Evolutionary conservation across 2,797 vertebrate species (phyloP).

Genomic region (Danio aesculapii): DNA sequence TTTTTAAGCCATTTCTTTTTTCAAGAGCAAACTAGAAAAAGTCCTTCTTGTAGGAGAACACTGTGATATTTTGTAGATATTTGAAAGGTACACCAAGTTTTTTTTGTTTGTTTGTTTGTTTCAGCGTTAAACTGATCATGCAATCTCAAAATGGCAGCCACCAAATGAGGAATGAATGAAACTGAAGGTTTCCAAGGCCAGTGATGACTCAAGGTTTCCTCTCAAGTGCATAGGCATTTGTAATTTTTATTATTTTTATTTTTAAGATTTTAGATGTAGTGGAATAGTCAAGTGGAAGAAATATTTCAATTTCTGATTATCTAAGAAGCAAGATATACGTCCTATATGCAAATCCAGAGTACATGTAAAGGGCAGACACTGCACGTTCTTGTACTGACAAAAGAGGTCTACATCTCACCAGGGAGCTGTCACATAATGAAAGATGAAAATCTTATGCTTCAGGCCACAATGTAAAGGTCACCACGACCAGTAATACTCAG

Average conservation of each 20-base stretch:
- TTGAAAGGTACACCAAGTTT: not conserved
- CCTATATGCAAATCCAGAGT: not conserved
- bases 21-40: not conserved
- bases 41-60: not conserved
- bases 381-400: conserved; percentile 27
- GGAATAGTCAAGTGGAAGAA: not conserved
- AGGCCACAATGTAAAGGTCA: conserved; percentile 56
- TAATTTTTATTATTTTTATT: not conserved
- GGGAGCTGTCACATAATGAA: conserved; percentile 49
- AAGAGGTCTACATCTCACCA: conserved; percentile 31
- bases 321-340: not conserved
- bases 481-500: conserved; percentile 33
- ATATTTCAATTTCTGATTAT: not conserved
- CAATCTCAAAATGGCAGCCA: not conserved
- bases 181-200: not conserved
- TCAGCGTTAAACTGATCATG: not conserved
- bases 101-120: not conserved
- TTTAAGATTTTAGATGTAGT: not conserved
- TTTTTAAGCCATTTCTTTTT: not conserved
- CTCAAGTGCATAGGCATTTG: not conserved
- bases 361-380: conserved; percentile 17
- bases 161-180: not conserved
- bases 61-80: not conserved
- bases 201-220: not conserved
- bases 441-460: conserved; percentile 58